phyloP scores from a whole-genome alignment of 2,113 vertebrate species.

The Corythaeola cristata region DNA sequence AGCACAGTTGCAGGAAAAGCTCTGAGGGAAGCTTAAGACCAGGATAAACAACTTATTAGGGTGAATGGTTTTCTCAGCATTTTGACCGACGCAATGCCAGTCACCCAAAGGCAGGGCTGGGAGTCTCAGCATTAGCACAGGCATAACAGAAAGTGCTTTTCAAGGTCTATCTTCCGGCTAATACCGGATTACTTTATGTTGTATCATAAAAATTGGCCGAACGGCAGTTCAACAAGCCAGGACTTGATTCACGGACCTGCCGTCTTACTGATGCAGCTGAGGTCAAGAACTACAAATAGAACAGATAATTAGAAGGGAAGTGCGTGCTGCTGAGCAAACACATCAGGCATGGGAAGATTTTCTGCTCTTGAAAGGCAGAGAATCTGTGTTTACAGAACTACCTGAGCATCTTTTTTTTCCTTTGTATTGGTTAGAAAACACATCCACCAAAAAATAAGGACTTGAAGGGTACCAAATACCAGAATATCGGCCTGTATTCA shows the following conservation, averaged over 20 bases:
- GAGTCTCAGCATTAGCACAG: not conserved
- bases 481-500: not conserved
- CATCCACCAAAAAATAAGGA: not conserved
- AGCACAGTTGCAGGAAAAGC: not conserved
- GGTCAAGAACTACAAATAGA: constrained; percentile 50
- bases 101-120: not conserved
- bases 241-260: not conserved
- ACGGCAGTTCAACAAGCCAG: not conserved
- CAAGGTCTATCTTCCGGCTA: not conserved
- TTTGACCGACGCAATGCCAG: not conserved
- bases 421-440: not conserved
- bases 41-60: constrained; percentile 13
- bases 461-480: not conserved
- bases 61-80: not conserved
- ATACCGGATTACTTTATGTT: not conserved
- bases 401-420: not conserved
- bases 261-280: not conserved
- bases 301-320: constrained; percentile 50
- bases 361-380: not conserved
- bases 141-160: not conserved
- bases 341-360: not conserved
- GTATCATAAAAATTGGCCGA: not conserved
- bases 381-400: not conserved
- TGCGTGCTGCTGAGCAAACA: constrained; percentile 22
- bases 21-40: not conserved